A percentile compares a stretch with the other conserved stretches of the same genome.
Conservation (phyloP, 2,888 invertebrate genomes). For the Dasypolia templi region DNA sequence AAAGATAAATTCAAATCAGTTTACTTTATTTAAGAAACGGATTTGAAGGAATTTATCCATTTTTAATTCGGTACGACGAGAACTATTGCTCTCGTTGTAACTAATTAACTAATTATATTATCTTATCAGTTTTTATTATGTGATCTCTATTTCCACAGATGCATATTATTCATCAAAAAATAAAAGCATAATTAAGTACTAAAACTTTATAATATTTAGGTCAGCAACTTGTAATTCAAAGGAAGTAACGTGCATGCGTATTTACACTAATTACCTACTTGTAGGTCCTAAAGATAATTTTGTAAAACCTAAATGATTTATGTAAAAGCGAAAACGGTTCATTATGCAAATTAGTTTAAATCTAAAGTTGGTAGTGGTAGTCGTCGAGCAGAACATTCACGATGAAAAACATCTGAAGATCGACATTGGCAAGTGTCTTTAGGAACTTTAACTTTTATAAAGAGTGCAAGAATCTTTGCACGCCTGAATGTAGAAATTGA, state of each 20-base stretch:
- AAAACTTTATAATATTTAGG: background rate
- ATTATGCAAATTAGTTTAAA: conserved; percentile 57
- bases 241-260: background rate
- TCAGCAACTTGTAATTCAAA: background rate
- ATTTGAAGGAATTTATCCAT: too few relatives aligned
- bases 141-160: conserved; percentile 29
- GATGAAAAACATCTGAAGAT: conserved; percentile 31
- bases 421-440: background rate
- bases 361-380: conserved; percentile 43
- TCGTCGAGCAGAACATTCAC: conserved; percentile 34
- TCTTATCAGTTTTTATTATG: too few relatives aligned
- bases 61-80: too few relatives aligned
- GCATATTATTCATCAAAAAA: background rate
- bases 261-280: conserved; percentile 12
- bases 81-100: conserved; percentile 19
- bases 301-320: conserved; percentile 36
- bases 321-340: conserved; percentile 46
- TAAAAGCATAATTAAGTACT: background rate
- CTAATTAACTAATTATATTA: conserved; percentile 25
- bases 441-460: background rate
- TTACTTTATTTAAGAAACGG: too few relatives aligned
- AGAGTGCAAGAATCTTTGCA: background rate
- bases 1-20: conserved; percentile 34
- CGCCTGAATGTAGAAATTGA: background rate
- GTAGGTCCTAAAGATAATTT: too few relatives aligned